Conservation (phyloP, 2,888 invertebrate genomes). For the Cryptocephalus primarius region DNA sequence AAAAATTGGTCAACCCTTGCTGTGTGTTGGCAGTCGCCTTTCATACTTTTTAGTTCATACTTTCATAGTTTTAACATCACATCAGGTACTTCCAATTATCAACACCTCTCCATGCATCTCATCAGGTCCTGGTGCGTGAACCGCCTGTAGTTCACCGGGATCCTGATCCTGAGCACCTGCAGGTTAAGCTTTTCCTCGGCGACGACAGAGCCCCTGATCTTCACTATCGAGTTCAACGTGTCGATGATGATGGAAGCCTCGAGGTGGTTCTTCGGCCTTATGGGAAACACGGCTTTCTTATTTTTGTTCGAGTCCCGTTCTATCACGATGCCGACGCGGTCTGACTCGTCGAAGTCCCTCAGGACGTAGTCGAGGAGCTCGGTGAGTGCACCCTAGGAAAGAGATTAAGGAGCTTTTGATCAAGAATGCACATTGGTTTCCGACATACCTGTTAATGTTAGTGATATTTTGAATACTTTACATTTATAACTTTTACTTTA, state of each 20-base stretch:
- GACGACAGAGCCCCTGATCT: conserved; percentile 3
- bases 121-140: conserved; percentile 1
- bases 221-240: conserved; percentile 5
- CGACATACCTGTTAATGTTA: too few species aligned
- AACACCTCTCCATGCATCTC: not conserved
- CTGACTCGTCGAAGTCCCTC: conserved; percentile 7
- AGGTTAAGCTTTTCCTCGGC: conserved; percentile 8
- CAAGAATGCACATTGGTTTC: not conserved
- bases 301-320: conserved; percentile 6
- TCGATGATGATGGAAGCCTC: conserved; percentile 5
- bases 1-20: too few species aligned
- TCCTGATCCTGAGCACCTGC: conserved; percentile 10
- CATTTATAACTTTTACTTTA: too few species aligned
- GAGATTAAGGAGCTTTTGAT: not conserved
- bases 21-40: too few species aligned
- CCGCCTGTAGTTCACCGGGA: conserved; percentile 4
- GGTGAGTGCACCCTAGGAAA: conserved; percentile 6
- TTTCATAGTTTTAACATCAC: too few species aligned
- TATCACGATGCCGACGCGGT: conserved; percentile 11
- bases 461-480: too few species aligned
- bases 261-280: conserved; percentile 7
- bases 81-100: too few species aligned
- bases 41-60: too few species aligned
- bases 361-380: conserved; percentile 11
- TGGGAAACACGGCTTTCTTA: conserved; percentile 8